These are phyloP conservation scores for Poeciliopsis turrubarensis DNA, from an alignment of 2,113 vertebrate genomes.

Conservation along the genomic window DNA sequence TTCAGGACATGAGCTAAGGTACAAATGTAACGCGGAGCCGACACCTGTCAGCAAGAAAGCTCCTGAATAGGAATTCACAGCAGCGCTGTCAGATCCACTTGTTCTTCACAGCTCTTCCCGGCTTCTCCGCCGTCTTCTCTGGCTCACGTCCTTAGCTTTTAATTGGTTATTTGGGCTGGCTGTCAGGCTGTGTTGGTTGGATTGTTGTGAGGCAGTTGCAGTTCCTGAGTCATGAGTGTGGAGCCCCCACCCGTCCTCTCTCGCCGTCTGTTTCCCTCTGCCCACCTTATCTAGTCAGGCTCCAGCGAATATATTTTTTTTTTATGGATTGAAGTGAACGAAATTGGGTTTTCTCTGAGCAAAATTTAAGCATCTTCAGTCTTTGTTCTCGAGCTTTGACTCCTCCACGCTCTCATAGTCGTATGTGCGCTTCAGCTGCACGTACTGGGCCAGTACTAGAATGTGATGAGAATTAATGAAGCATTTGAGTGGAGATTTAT, in stretches of 20 bases:
- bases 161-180: constrained; percentile 74
- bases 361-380: not conserved
- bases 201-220: constrained; percentile 55
- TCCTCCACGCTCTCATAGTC: not conserved
- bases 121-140: constrained; percentile 49
- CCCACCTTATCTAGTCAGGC: constrained; percentile 36
- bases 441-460: constrained; percentile 2
- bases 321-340: constrained; percentile 35
- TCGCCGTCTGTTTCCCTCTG: constrained; percentile 4
- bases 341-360: constrained; percentile 5
- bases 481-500: constrained; percentile 23
- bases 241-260: not conserved
- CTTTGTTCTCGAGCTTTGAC: not conserved
- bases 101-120: constrained; percentile 24
- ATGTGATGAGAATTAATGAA: constrained; percentile 51
- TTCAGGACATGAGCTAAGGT: constrained; percentile 28
- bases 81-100: constrained; percentile 42
- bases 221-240: constrained; percentile 55
- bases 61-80: constrained; percentile 43
- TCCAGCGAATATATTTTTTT: constrained; percentile 29
- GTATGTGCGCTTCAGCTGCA: not conserved
- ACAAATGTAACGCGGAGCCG: constrained; percentile 47
- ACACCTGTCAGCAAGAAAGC: constrained; percentile 53
- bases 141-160: constrained; percentile 52
- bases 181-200: constrained; percentile 59